Evolutionary conservation across 2,113 vertebrate genomes (phyloP), one percentile per base, ranked within the genome.

Genomic region (Oostethus manadensis): DNA sequence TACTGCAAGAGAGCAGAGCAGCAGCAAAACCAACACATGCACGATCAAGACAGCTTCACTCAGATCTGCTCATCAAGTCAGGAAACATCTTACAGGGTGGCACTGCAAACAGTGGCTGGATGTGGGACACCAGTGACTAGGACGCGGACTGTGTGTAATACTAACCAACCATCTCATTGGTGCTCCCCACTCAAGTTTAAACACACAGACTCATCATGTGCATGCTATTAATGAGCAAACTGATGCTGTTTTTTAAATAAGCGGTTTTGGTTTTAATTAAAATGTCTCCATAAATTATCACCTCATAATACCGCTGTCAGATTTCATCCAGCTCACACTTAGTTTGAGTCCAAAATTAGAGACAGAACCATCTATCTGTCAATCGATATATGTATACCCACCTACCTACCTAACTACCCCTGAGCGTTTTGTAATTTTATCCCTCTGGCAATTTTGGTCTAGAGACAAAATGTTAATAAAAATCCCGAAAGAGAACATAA

Each of bases 221-320:
- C 78, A 71, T 73, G 68, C 80, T 81, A 87, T 88, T 89, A 90
- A 89, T 84, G 87, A 88, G 85, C 68, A 70, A 88, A 85, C 77
- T 66, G 77, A 86, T 80, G 85, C n/a, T n/a, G 88, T 87, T 86
- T 82, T 72, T 89, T n/a, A n/a, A 89, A 89, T 89, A 89, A 88
- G 88, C 84, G 84, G 85, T 86, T 88, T 89, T 89, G 89, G 84
- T 88, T 86, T 88, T 89, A 89, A 91, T 89, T 88, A 90, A 89
- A 90, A 89, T 87, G 83, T 86, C 87, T 81, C 84, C 82, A 84
- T 88, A 90, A 90, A 91, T 90, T 89, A 90, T 89, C 85, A 84
- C 84, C 88, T 85, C 84, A 88, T 88, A 88, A 90, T 89, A 80
- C 79, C 82, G 83, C 78, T 88, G 88, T 88, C 89, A 89, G 77